A percentile compares a stretch with the other conserved stretches of the same genome.
phyloP scores from a whole-genome alignment of 2,797 vertebrate species.

The Linurgus olivaceus region DNA sequence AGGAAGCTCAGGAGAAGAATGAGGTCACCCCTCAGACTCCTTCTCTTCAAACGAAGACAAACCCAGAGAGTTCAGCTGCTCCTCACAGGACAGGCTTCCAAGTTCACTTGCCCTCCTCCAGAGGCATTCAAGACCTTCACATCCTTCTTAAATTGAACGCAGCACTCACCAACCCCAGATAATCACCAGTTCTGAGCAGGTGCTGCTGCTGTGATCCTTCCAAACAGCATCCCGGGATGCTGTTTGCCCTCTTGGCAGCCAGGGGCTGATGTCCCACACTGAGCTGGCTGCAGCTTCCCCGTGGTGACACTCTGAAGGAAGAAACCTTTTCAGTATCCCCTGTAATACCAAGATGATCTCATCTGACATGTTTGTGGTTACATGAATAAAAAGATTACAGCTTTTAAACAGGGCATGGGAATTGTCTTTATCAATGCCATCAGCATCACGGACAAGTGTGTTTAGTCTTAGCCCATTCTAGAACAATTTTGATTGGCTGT shows the following conservation, averaged over 20 bases:
- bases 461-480: not conserved
- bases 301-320: rapidly evolving
- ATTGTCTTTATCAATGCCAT: not conserved
- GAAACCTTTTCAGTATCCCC: not conserved
- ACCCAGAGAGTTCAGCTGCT: not conserved
- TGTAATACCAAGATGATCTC: not conserved
- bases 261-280: too few relatives aligned
- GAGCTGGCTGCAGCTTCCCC: not conserved
- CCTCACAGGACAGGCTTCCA: not conserved
- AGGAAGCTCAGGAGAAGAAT: not conserved
- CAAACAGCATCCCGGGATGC: not conserved
- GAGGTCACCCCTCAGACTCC: not conserved
- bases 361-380: rapidly evolving
- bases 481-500: not conserved
- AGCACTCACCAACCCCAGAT: not conserved
- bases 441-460: not conserved
- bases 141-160: not conserved
- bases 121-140: not conserved
- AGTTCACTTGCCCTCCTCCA: not conserved
- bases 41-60: not conserved
- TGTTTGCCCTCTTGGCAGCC: not conserved
- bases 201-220: not conserved
- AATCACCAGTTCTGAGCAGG: not conserved
- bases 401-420: not conserved
- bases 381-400: rapidly evolving